Base-by-base conservation (phyloP, 2,113 vertebrate genomes). In the Pheucticus melanocephalus region DNA sequence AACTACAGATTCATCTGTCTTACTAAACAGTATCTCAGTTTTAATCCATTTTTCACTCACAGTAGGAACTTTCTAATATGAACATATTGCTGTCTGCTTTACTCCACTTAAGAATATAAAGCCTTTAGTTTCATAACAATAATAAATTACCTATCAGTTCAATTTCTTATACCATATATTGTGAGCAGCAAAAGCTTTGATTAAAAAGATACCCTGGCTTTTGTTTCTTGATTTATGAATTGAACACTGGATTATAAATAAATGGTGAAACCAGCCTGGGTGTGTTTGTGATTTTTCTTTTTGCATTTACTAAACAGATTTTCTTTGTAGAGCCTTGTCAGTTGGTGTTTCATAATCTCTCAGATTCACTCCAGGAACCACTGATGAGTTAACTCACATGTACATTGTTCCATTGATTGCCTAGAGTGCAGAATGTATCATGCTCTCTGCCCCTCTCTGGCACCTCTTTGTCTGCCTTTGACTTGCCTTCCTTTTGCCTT, bases 41-140 rank as follows among this genome's bases (percentile, higher is more conserved):
- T 94, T 95, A 91, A 88, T 92, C 94, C 56, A 72, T 86, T 95
- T 96, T 96, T 97, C 44, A 61, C 92, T 94, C 94, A 82, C 84
- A 94, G 73, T 90, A 91, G 93, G 82, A 96, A 70, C 70, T 63
- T 80, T 51, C 70, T 90, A 73, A 66, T 91, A 68, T 44, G 65
- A 96, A 88, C 8, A 30, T 84, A 86, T 91, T 95, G 82, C 76
- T 95, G 83, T 90, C 64, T 82, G 35, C 66, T 78, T 92, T 77
- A 86, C 47, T 69, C 80, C 56, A 60, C 68, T 90, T 89, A 92
- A 91, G 81, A 82, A 92, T 88, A 57, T 77, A 69, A 97, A 94
- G 93, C 42, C 86, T 65, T 94, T 92, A 12, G 30, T 77, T 95
- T 94, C 82, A 85, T 94, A 79, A 57, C 79, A 72, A 45, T 81